These are phyloP conservation scores for Gymnarchus niloticus DNA, from an alignment of 2,113 vertebrate genomes.

Conservation along the genomic window DNA sequence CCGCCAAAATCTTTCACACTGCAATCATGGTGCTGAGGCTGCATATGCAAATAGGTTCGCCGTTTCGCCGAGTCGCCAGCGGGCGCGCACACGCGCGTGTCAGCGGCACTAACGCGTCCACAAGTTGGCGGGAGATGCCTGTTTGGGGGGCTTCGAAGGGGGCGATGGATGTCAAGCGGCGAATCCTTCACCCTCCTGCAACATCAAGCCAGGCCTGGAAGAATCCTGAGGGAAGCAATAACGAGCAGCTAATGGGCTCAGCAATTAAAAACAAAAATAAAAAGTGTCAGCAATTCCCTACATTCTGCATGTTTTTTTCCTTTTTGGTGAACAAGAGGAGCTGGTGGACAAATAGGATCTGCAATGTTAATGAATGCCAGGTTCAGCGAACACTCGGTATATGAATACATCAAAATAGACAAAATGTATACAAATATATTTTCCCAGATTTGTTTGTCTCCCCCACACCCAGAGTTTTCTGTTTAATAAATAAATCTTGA, in stretches of 20 bases:
- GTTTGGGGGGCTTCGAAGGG: constrained; percentile 35
- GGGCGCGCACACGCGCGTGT: constrained; percentile 50
- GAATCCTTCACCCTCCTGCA: constrained; percentile 1
- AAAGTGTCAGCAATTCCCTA: constrained; percentile 21
- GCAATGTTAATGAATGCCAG: not conserved
- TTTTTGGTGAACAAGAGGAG: not conserved
- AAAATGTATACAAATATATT: constrained; percentile 36
- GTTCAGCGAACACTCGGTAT: constrained; percentile 31
- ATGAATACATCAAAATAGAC: constrained; percentile 56
- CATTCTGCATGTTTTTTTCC: not conserved
- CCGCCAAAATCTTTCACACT: constrained; percentile 51
- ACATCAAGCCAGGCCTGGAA: not conserved
- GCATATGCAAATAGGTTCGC: constrained; percentile 66
- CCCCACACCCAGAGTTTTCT: not conserved
- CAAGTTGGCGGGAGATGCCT: constrained; percentile 53
- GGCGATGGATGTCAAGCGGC: constrained; percentile 12
- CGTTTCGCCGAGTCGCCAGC: constrained; percentile 61
- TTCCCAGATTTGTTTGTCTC: not conserved
- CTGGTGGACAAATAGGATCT: not conserved
- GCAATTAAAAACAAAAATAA: constrained; percentile 17
- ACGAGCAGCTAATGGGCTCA: constrained; percentile 24
- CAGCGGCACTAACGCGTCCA: constrained; percentile 58
- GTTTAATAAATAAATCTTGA: not conserved
- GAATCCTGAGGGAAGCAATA: constrained; percentile 24
- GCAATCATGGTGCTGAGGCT: constrained; percentile 63